Conservation (phyloP, 2,888 invertebrate species). For the Candidula unifasciata region DNA sequence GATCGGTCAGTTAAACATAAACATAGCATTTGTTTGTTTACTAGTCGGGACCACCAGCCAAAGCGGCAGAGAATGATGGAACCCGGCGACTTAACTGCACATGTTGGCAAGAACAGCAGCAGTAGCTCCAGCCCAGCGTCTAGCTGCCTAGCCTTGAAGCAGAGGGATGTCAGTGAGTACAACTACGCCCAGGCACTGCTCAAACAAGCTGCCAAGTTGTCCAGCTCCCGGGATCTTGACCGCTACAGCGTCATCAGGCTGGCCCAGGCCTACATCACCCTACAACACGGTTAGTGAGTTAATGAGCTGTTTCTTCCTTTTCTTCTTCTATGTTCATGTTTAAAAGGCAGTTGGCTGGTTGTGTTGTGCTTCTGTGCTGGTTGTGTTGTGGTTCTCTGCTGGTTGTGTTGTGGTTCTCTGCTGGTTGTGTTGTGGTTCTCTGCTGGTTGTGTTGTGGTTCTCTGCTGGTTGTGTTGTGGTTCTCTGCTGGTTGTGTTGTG, state of each 20-base stretch:
- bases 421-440: no score
- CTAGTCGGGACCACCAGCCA: constrained; percentile 23
- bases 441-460: no score
- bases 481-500: no score
- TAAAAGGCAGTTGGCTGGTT: no score
- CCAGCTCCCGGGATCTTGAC: constrained; percentile 41
- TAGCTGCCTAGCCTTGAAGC: constrained; percentile 10
- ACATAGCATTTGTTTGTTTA: background rate
- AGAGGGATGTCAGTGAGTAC: constrained; percentile 41
- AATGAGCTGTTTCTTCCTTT: no score
- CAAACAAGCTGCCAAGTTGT: constrained; percentile 39
- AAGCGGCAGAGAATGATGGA: constrained; percentile 25
- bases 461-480: no score
- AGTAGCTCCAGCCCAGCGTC: background rate
- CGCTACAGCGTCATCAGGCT: constrained; percentile 36
- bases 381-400: no score
- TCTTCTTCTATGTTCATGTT: no score
- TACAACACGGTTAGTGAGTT: constrained; percentile 44
- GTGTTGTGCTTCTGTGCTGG: no score
- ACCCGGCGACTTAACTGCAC: background rate
- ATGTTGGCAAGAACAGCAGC: background rate
- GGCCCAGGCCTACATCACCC: constrained; percentile 44
- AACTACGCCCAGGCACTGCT: constrained; percentile 48
- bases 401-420: no score
- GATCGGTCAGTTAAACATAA: no score